These are phyloP conservation scores for Melitaea cinxia DNA, from an alignment of 1,140 invertebrate genomes.

Conservation along the genomic window DNA sequence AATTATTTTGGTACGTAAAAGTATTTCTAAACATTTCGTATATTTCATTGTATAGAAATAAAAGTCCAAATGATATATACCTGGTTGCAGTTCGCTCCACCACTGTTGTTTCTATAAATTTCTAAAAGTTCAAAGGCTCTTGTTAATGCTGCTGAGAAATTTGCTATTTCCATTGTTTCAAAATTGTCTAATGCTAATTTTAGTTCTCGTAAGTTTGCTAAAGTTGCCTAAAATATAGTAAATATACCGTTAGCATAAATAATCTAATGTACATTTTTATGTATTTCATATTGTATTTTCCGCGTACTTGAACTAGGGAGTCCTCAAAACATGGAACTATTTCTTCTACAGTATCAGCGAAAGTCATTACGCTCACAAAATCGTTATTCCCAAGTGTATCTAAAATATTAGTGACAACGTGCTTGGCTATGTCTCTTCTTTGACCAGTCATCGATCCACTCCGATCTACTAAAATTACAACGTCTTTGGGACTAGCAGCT, in stretches of 20 bases:
- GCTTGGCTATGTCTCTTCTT: constrained; percentile 95
- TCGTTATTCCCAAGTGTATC: constrained; percentile 99
- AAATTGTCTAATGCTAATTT: constrained; percentile 90
- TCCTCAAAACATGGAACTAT: constrained; percentile 94
- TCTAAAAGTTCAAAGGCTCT: constrained; percentile 94
- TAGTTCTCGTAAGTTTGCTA: constrained; percentile 93
- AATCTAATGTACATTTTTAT: background rate
- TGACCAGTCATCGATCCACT: constrained; percentile 99
- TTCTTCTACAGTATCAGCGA: constrained; percentile 88
- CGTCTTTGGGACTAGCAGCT: constrained; percentile 97
- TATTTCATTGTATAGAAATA: too few species aligned
- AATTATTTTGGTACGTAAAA: too few species aligned
- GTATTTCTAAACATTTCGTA: too few species aligned
- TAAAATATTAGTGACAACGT: constrained; percentile 96
- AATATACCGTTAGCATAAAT: background rate
- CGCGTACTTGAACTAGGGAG: constrained; percentile 89
- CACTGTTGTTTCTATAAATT: constrained; percentile 82
- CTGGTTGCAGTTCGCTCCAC: constrained; percentile 86
- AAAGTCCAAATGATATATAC: constrained; percentile 47
- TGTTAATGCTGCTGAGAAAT: constrained; percentile 95
- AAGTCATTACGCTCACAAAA: constrained; percentile 97
- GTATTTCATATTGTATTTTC: background rate
- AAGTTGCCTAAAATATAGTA: constrained; percentile 88
- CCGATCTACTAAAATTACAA: constrained; percentile 96
- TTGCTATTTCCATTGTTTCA: constrained; percentile 94